Evolutionary conservation across 2,888 invertebrate genomes (phyloP), one percentile per base, ranked within the genome.

Genomic region (Metacarcinus magister): DNA sequence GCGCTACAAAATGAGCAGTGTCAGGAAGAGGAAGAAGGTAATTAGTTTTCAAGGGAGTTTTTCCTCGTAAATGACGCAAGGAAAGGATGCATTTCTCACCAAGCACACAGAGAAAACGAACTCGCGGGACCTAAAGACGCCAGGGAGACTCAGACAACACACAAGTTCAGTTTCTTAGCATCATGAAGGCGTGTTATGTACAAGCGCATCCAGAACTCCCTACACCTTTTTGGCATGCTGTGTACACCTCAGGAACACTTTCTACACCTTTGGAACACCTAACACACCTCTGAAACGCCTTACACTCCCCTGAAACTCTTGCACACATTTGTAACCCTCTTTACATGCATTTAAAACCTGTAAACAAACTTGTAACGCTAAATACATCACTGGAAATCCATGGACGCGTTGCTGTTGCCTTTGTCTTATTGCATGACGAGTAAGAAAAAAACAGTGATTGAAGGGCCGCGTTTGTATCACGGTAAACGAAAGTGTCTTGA

Each of bases 1-100:
- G 60, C 60, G 60, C 23, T 60, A 60, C 60, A 60, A 0, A 60
- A 60, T 60, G 60, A 60, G 60, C 60, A 60, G 60, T 23, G 60
- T 60, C 60, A 60, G 60, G 60, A 60, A 60, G 60, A 60, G 60
- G 60, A 60, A 60, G 60, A 60, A 60, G 60, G 60, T 60, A 60
- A 60, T 60, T 60, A 60, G 60, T 60, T 60, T 60, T 23, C 60
- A 60, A 19, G 19, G 60, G 60, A 60, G 60, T 19, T 60, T 60
- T 60, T 23, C 23, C 60, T 60, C 60, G 60, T 60, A 60, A 19
- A 60, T 19, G 60, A 60, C 60, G 60, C 60, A 60, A 60, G 60
- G 23, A 23, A 60, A 60, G 60, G 60, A 60, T 60, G 23, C 60
- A 23, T 60, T 60, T 60, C 60, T 60, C 60, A 60, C 60, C 60